Conservation (phyloP, 2,888 invertebrate species). For the Eucera pruinosa region DNA sequence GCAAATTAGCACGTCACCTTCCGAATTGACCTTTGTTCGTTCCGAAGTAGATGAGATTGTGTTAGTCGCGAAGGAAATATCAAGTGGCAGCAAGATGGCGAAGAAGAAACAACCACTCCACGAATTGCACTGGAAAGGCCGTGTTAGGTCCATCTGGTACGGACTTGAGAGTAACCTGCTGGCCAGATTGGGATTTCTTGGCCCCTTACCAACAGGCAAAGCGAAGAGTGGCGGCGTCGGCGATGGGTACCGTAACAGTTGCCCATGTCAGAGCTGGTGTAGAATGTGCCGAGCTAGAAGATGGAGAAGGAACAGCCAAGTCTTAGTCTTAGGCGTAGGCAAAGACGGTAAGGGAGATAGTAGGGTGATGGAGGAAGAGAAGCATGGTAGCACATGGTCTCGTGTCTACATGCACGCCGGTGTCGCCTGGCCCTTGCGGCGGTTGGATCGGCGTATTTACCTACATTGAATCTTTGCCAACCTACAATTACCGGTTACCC, state of each 20-base stretch:
- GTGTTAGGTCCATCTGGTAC: constrained; percentile 80
- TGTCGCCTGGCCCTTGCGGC: constrained; percentile 77
- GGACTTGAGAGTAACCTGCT: constrained; percentile 77
- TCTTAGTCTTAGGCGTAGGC: constrained; percentile 9
- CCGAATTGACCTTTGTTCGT: constrained; percentile 10
- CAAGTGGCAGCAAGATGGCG: constrained; percentile 74
- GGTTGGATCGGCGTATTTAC: constrained; percentile 81
- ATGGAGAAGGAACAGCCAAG: constrained; percentile 52
- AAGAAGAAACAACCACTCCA: constrained; percentile 62
- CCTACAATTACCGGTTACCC: constrained; percentile 84
- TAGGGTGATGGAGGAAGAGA: too few relatives aligned
- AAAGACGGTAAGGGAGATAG: constrained; percentile 5
- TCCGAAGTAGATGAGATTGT: constrained; percentile 58
- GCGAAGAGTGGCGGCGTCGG: constrained; percentile 62
- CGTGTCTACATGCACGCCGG: constrained; percentile 75
- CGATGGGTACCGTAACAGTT: constrained; percentile 64
- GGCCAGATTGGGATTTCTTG: constrained; percentile 82
- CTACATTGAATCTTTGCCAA: constrained; percentile 84
- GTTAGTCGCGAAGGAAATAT: constrained; percentile 71
- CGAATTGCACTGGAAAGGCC: constrained; percentile 64
- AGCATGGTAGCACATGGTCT: constrained; percentile 76
- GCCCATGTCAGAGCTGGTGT: constrained; percentile 59
- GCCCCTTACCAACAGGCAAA: constrained; percentile 80
- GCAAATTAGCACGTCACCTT: constrained; percentile 57
- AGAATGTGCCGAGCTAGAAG: constrained; percentile 52